A percentile compares a stretch with the other conserved stretches of the same genome.
Evolutionary conservation across 2,888 invertebrate genomes (phyloP).

Genomic region (Oxyteleia sp.): DNA sequence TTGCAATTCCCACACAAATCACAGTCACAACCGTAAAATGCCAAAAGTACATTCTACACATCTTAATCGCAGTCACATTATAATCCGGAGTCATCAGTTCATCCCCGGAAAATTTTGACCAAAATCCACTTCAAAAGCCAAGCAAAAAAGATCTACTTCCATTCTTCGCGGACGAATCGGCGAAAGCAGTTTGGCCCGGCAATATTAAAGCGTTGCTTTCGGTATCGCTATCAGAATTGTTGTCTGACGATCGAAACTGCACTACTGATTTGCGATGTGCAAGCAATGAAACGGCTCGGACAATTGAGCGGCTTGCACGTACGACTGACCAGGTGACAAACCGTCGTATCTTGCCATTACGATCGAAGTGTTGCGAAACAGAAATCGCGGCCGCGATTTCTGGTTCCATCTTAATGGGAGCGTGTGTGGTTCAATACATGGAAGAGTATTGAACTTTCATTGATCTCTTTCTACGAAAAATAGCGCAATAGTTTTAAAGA

Average conservation of each 20-base stretch:
- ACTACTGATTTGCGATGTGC: constrained; percentile 47
- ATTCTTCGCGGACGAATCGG: not conserved
- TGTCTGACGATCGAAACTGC: constrained; percentile 28
- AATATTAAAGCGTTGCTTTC: constrained; percentile 2
- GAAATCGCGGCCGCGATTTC: constrained; percentile 65
- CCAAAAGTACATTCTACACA: constrained; percentile 43
- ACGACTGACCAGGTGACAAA: constrained; percentile 70
- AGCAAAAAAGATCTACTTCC: too few relatives aligned
- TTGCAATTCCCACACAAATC: constrained; percentile 11
- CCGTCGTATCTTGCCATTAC: constrained; percentile 53
- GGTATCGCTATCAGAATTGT: constrained; percentile 22
- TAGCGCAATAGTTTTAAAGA: constrained; percentile 21
- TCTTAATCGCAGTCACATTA: constrained; percentile 30
- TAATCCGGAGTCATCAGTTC: not conserved
- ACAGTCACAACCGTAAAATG: constrained; percentile 13
- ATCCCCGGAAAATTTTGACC: not conserved
- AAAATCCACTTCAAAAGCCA: too few relatives aligned
- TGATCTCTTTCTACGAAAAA: constrained; percentile 42
- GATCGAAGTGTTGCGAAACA: constrained; percentile 73
- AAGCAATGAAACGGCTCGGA: constrained; percentile 55
- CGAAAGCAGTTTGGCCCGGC: not conserved
- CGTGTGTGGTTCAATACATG: constrained; percentile 32
- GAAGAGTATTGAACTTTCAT: constrained; percentile 43
- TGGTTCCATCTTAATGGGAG: constrained; percentile 40
- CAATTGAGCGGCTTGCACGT: constrained; percentile 52